Evolutionary conservation across 1,140 invertebrate species (phyloP), one percentile per base, ranked within the genome.

Genomic region (Sycobia sp.): DNA sequence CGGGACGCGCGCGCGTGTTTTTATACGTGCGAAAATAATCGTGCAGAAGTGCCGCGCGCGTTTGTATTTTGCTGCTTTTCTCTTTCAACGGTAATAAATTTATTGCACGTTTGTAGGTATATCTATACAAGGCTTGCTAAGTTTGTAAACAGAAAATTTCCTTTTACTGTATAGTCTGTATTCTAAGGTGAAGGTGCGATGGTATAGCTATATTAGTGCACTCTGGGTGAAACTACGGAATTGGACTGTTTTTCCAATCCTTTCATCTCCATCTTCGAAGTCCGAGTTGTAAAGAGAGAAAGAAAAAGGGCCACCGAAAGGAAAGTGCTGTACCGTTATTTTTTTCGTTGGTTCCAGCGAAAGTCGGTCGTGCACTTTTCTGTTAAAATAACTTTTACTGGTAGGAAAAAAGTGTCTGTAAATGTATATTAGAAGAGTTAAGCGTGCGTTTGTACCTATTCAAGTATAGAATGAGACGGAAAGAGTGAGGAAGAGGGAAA

Each of bases 401-500:
- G n/a, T n/a, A n/a, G n/a, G n/a, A n/a, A n/a, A n/a, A n/a, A n/a
- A n/a, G n/a, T n/a, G n/a, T n/a, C n/a, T n/a, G n/a, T n/a, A n/a
- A n/a, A n/a, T n/a, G n/a, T n/a, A n/a, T n/a, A n/a, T n/a, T n/a
- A n/a, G n/a, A n/a, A n/a, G n/a, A n/a, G n/a, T n/a, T n/a, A n/a
- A n/a, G 23, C 36, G 47, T 25, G 46, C 34, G 53, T 10, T 10
- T 16, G 29, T 11, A 11, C 5, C 25, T 4, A 46, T 5, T 1
- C 2, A 23, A 46, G 22, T 27, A n/a, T 1, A 27, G 23, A 25
- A n/a, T 3, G 27, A 4, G 47, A 5, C 25, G 5, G 27, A 2
- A 62, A 68, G 67, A 63, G 70, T 72, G 70, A 75, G 74, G 69
- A 58, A 73, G 72, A 68, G 72, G 72, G 63, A 46, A 76, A 43